Percentiles rank a stretch among this genome's conserved stretches.
These are phyloP conservation scores for Sternotherus odoratus DNA, from an alignment of 2,797 vertebrate species.

Conservation along the genomic window DNA sequence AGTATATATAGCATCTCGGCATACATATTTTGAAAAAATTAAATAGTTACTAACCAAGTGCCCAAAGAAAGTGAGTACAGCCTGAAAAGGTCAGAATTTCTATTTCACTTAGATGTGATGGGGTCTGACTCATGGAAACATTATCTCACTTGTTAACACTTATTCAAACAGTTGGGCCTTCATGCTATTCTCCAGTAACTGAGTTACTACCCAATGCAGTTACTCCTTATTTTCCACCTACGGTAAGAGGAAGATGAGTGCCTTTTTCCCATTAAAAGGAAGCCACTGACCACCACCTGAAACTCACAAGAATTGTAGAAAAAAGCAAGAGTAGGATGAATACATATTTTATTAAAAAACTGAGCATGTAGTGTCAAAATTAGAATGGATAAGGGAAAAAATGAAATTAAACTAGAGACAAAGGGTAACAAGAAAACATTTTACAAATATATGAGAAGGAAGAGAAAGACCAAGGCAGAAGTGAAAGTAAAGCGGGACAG, in stretches of 20 bases:
- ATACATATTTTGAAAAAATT: not conserved
- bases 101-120: slow-evolving; percentile 48
- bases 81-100: slow-evolving; percentile 62
- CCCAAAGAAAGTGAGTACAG: slow-evolving; percentile 12
- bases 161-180: slow-evolving; percentile 44
- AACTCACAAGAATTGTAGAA: not conserved
- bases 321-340: not conserved
- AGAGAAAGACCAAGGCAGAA: not conserved
- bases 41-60: slow-evolving; percentile 31
- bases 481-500: too few relatives aligned
- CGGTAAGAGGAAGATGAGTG: too few relatives aligned
- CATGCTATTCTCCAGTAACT: slow-evolving; percentile 41
- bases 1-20: not conserved
- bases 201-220: not conserved
- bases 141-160: slow-evolving; percentile 40
- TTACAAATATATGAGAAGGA: not conserved
- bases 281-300: not conserved
- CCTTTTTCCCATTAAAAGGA: not conserved
- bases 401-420: not conserved
- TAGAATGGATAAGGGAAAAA: not conserved
- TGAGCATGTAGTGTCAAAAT: not conserved
- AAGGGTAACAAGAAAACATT: not conserved
- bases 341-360: not conserved
- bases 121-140: slow-evolving; percentile 66
- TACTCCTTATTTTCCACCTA: slow-evolving; percentile 28